phyloP scores from a whole-genome alignment of 2,888 invertebrate species.

The Trissolcus brochymenae region DNA sequence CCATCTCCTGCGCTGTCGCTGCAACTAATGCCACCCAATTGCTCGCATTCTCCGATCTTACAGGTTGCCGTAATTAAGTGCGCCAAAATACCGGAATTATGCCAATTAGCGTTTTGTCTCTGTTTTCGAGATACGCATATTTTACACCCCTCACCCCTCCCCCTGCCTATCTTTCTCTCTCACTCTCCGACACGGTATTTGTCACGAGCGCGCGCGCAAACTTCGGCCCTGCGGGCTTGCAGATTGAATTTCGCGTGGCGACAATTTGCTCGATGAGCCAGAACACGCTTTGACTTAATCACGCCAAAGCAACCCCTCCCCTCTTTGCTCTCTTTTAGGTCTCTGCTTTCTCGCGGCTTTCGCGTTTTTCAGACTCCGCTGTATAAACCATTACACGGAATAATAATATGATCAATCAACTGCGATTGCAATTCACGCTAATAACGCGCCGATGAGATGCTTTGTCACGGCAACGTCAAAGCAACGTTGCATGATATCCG shows the following conservation, averaged over 20 bases:
- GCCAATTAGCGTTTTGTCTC: conserved; percentile 57
- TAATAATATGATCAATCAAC: conserved; percentile 43
- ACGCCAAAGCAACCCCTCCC: conserved; percentile 28
- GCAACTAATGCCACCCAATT: conserved; percentile 59
- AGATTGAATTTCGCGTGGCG: conserved; percentile 53
- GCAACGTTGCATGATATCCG: conserved; percentile 53
- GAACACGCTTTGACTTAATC: conserved; percentile 46
- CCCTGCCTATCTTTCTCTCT: too few species aligned
- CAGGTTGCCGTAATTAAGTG: conserved; percentile 59
- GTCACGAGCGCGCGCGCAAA: conserved; percentile 31
- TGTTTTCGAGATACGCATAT: conserved; percentile 53
- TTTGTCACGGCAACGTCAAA: conserved; percentile 48
- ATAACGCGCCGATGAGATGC: conserved; percentile 40
- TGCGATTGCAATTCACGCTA: conserved; percentile 27
- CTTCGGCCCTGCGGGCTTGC: conserved; percentile 16
- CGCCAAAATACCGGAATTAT: conserved; percentile 54
- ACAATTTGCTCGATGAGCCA: conserved; percentile 45
- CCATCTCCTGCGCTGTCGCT: conserved; percentile 54
- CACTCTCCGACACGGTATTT: conserved; percentile 12
- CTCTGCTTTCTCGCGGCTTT: conserved; percentile 5
- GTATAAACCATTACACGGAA: not conserved
- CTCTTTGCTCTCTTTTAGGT: conserved; percentile 13
- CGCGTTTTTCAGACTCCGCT: not conserved
- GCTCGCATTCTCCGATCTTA: conserved; percentile 58
- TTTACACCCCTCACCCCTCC: conserved; percentile 19